These are phyloP conservation scores for Pungitius pungitius DNA, from an alignment of 2,113 vertebrate species.

Conservation along the genomic window DNA sequence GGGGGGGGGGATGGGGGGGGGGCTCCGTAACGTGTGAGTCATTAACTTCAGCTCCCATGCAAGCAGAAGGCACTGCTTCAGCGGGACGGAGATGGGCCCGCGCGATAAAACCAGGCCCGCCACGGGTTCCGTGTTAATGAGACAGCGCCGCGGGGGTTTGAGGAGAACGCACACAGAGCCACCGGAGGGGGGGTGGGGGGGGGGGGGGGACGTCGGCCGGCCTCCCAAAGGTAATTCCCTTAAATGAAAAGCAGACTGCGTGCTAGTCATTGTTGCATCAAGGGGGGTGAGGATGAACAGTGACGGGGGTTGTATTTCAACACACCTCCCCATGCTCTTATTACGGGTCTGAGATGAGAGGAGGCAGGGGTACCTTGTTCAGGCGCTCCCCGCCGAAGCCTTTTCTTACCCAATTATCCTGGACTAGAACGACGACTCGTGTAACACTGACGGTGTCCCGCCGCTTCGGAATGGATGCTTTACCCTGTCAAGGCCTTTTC, in stretches of 20 bases:
- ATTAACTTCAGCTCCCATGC: slow-evolving; percentile 67
- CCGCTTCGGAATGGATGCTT: slow-evolving; percentile 58
- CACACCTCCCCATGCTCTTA: slow-evolving; percentile 71
- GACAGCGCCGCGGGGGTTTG: slow-evolving; percentile 79
- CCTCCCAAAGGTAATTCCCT: slow-evolving; percentile 75
- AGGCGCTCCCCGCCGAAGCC: slow-evolving; percentile 64
- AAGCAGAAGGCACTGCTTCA: slow-evolving; percentile 35
- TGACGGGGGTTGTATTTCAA: slow-evolving; percentile 74
- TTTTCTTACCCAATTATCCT: slow-evolving; percentile 70
- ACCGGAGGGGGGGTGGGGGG: too few species aligned
- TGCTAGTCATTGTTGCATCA: slow-evolving; percentile 69
- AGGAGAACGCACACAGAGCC: slow-evolving; percentile 79
- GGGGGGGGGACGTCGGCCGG: slow-evolving; percentile 76
- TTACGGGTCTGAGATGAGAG: slow-evolving; percentile 59
- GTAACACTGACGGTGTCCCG: slow-evolving; percentile 57
- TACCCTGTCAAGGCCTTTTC: slow-evolving; percentile 70
- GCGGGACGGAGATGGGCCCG: slow-evolving; percentile 59
- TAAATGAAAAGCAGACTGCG: slow-evolving; percentile 82
- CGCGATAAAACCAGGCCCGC: slow-evolving; percentile 48
- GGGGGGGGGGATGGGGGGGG: too few species aligned
- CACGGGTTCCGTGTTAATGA: slow-evolving; percentile 75
- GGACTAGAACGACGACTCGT: slow-evolving; percentile 67
- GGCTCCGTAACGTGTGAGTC: slow-evolving; percentile 54
- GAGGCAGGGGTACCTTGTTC: slow-evolving; percentile 67
- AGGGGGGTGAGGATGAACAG: slow-evolving; percentile 71